Conservation (phyloP, 2,888 invertebrate species). For the Bombylius major region DNA sequence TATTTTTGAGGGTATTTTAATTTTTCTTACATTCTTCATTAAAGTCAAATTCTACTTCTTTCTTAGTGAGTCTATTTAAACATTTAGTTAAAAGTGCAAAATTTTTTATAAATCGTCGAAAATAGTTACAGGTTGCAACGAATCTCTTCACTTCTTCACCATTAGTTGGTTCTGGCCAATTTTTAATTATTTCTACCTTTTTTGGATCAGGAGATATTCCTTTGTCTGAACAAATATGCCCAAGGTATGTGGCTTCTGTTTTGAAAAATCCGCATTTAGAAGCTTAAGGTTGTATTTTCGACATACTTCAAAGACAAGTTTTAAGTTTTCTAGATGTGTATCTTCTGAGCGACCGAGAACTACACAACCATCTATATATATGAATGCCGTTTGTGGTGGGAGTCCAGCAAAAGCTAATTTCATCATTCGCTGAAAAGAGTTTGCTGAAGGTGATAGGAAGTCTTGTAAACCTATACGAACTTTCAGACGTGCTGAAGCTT, state of each 20-base stretch:
- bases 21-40: no score
- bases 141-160: no score
- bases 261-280: slow-evolving; percentile 13
- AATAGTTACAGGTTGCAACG: no score
- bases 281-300: slow-evolving; percentile 9
- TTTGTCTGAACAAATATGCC: slow-evolving; percentile 10
- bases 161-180: no score
- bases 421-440: slow-evolving; percentile 20
- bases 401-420: slow-evolving; percentile 14
- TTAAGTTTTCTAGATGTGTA: slow-evolving; percentile 7
- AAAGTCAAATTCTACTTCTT: no score
- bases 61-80: no score
- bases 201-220: neutral
- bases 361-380: slow-evolving; percentile 18
- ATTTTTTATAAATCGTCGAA: no score
- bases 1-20: no score
- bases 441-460: slow-evolving; percentile 17
- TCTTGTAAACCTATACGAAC: slow-evolving; percentile 14
- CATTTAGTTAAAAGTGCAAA: no score
- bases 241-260: slow-evolving; percentile 12
- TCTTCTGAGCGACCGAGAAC: slow-evolving; percentile 14
- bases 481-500: slow-evolving; percentile 7
- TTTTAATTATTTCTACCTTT: no score
- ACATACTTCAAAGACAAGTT: slow-evolving; percentile 1
- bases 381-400: slow-evolving; percentile 13